Evolutionary conservation across 2,888 invertebrate genomes (phyloP), one percentile per base, ranked within the genome.

Genomic region (Mimachlamys varia): DNA sequence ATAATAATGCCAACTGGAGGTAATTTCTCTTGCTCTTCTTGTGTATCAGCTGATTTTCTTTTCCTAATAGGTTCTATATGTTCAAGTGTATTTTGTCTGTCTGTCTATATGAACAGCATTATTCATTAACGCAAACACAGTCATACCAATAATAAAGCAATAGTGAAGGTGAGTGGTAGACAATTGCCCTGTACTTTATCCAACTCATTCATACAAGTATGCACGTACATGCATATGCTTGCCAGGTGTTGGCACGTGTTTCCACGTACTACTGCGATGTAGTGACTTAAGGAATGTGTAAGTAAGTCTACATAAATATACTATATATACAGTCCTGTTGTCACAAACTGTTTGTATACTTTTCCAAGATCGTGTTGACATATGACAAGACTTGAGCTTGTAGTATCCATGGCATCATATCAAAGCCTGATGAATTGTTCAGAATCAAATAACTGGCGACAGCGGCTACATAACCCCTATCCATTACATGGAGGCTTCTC

Each of bases 191-290:
- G 76, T 76, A 76, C 76, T 33, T 33, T 76, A 12, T 33, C 76
- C 76, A 76, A 76, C 27, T 33, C 76, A 76, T 76, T 76, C 76
- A 76, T 76, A 76, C 76, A 76, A 76, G 76, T 76, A 76, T 22
- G 27, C 13, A 76, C 76, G 27, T 76, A 76, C 76, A 76, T 12
- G 33, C 76, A 76, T 76, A 76, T 76, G 76, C 76, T 22, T 76
- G 33, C 76, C 76, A 76, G 76, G 76, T 76, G 76, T 76, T 76
- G 76, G 33, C 76, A 76, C 76, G 33, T 76, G 76, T 33, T 33
- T 27, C 12, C 33, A 76, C 2, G 27, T 33, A 76, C 33, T 33
- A 76, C 33, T 76, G 76, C 27, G 33, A 76, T 33, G 76, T 76
- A 33, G 76, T 27, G 76, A 13, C n/a, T 7, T 27, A 13, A 33